These are phyloP conservation scores for Lycorma delicatula DNA, from an alignment of 1,140 invertebrate genomes.

Conservation along the genomic window DNA sequence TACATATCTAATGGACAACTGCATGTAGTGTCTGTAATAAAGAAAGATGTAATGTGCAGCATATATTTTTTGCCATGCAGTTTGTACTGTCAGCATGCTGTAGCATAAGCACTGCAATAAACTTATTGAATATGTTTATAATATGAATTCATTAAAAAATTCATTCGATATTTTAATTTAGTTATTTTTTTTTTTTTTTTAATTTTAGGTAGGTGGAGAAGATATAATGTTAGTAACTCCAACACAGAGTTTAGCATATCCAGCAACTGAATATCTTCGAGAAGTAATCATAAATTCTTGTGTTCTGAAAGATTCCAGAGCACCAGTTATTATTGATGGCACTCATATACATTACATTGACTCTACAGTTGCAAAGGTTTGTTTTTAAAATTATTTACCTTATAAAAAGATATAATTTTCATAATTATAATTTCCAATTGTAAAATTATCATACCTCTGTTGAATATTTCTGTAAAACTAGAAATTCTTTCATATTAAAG, in stretches of 20 bases:
- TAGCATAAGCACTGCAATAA: too few species aligned
- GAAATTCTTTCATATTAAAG: background rate
- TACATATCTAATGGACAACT: too few species aligned
- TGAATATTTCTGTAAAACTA: background rate
- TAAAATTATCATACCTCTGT: too few species aligned
- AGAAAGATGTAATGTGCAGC: too few species aligned
- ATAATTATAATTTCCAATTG: background rate
- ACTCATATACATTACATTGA: constrained; percentile 49
- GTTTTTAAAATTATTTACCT: background rate
- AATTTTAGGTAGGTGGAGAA: constrained; percentile 23
- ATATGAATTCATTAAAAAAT: background rate
- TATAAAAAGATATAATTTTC: background rate
- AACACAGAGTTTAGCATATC: constrained; percentile 52
- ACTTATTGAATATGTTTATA: background rate
- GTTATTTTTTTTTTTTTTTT: constrained; percentile 10
- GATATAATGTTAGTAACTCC: constrained; percentile 45
- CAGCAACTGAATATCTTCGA: constrained; percentile 54
- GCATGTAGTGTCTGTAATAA: too few species aligned
- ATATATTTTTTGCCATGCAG: too few species aligned
- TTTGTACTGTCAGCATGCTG: too few species aligned
- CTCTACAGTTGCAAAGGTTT: constrained; percentile 50
- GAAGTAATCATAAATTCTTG: constrained; percentile 34
- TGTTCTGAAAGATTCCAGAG: background rate
- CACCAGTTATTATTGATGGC: constrained; percentile 50
- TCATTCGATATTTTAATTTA: background rate